Base-by-base conservation (phyloP, 2,797 vertebrate genomes). In the Ambastaia sidthimunki region DNA sequence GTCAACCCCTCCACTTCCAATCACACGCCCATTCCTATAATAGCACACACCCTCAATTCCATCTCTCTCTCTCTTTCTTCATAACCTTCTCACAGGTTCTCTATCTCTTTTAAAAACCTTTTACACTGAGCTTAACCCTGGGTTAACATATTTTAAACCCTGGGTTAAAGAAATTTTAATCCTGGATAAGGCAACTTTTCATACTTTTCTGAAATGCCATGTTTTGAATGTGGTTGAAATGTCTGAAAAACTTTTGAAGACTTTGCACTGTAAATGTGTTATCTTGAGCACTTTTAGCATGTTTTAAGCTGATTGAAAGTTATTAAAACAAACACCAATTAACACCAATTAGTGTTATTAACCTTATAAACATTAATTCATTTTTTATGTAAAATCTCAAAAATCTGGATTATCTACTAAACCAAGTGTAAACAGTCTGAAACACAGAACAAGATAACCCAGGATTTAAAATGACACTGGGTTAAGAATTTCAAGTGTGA, bases 1-100 rank as follows among this genome's bases (percentile, higher is more conserved):
- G 78, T 44, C 70, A 70, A 74, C 68, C 41, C 41, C 72, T 72
- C 74, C 31, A 23, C 54, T 70, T 66, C 57, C 68, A 82, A 77
- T 81, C 68, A 44, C 21, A 80, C 60, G 60, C 69, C 37, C 47
- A 67, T 63, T 66, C 44, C 37, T 19, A 34, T 60, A 80, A 68
- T 34, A 21, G 52, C 70, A 70, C 12, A 71, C 7, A 71, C 9
- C n/a, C 15, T 52, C 71, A 37, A 18, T 50, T 7, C 10, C 11
- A 18, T 41, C 31, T 54, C 31, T 4, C 13, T 41, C 47, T 47
- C 23, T 18, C 13, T 41, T 50, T 21, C 9, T 2, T 19, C 10
- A 54, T 11, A 75, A 4, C 10, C 1, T 3, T 52, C 7, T 16
- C 57, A 50, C 1, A 48, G 11, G 2, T 37, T 48, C 13, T 63